These are phyloP conservation scores for Opisthocomus hoazin DNA, from an alignment of 2,113 vertebrate species.

Conservation along the genomic window DNA sequence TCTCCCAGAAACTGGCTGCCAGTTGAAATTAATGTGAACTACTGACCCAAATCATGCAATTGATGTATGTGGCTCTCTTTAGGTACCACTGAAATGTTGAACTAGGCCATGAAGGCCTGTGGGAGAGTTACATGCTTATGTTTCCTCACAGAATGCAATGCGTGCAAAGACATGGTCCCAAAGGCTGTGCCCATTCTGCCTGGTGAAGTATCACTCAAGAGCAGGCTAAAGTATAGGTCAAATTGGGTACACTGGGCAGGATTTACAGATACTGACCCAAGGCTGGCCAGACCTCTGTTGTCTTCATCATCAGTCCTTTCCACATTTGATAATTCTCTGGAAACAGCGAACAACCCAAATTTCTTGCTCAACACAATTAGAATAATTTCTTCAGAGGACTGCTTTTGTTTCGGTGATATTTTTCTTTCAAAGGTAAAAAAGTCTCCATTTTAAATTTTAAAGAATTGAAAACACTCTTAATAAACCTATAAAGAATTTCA, in stretches of 20 bases:
- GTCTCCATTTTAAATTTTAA: background rate
- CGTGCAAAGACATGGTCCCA: background rate
- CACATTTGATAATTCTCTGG: background rate
- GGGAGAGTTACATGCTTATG: background rate
- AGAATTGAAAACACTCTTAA: background rate
- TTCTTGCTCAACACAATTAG: background rate
- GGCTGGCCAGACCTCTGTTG: background rate
- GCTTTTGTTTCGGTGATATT: background rate
- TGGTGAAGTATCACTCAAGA: background rate
- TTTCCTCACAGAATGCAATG: background rate
- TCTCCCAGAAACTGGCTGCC: background rate
- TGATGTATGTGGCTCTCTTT: rapidly evolving
- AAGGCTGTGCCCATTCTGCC: background rate
- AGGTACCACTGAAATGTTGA: background rate
- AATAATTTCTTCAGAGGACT: background rate
- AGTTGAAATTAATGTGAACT: background rate
- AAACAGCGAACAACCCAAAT: background rate
- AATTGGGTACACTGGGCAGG: rapidly evolving
- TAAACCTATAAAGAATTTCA: background rate
- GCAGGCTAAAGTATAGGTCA: background rate
- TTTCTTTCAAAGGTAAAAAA: background rate
- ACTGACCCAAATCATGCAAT: background rate
- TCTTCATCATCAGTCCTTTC: background rate
- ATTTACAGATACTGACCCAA: background rate
- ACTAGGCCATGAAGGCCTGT: background rate